Evolutionary conservation across 2,797 vertebrate species (phyloP), one percentile per base, ranked within the genome.

Genomic region (Pogoniulus pusillus): DNA sequence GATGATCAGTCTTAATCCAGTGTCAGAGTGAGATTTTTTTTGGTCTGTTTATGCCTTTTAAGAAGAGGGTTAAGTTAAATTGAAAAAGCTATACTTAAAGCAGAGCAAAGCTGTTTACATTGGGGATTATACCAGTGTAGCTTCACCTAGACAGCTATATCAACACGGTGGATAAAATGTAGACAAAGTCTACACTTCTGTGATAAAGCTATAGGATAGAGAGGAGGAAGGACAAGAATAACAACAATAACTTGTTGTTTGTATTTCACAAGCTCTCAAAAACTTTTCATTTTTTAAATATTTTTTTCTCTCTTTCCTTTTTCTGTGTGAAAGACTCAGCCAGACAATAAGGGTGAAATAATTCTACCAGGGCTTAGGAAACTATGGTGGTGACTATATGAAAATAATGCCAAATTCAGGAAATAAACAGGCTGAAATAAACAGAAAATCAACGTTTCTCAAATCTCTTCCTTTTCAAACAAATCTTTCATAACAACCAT

Each of bases 311-410:
- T 85, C 35, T 90, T 94, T 93, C 95, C 90, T 90, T 73, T 90
- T 93, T 91, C 84, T 93, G 24, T 94, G 91, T 81, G 88, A 94
- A 93, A 94, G n/a, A 51, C 55, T 90, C 18, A 68, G 54, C 77
- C 5, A 91, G 49, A 95, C 82, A 96, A 94, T 94, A 93, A 93
- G 93, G 26, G 43, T 68, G 93, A 90, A 95, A 89, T 90, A 83
- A 73, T 93, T 93, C 70, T 93, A 41, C 73, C 66, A 71, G 71
- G 49, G 27, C 7, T 89, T 94, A 73, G 94, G 94, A 93, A 93
- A 83, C 53, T 58, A 18, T 2, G 5, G 66, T 93, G 88, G 79
- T 93, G 93, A 94, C 60, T 87, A 16, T 54, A 62, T 78, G 75
- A 94, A 94, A 93, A 90, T 65, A 59, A 39, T 93, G 83, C 75